phyloP scores from a whole-genome alignment of 1,140 invertebrate genomes.

The Cyphomyrmex costatus region DNA sequence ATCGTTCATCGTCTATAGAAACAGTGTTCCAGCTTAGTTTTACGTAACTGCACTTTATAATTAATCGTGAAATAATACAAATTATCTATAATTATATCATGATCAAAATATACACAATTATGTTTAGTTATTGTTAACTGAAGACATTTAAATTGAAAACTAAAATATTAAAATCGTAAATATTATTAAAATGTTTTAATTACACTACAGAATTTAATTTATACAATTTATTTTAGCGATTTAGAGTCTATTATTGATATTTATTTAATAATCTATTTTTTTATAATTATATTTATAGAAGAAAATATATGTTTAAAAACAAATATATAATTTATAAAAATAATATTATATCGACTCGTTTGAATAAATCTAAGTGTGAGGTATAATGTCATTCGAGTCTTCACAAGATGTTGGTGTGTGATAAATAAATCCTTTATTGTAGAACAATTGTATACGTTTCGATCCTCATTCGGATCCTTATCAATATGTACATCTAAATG shows the following conservation, averaged over 20 bases:
- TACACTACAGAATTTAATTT: background rate
- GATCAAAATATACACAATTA: background rate
- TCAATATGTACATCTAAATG: too few species aligned
- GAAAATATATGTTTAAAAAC: background rate
- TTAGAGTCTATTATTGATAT: background rate
- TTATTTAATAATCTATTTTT: too few species aligned
- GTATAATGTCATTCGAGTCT: too few species aligned
- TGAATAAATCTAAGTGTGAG: too few species aligned
- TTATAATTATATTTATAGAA: background rate
- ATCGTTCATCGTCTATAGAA: constrained; percentile 69
- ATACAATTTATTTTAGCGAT: background rate
- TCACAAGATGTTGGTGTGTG: too few species aligned
- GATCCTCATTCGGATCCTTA: too few species aligned
- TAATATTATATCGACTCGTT: too few species aligned
- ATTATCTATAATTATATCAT: background rate
- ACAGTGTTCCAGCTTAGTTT: background rate
- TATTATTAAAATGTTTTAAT: background rate
- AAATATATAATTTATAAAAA: too few species aligned
- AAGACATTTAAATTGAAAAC: background rate
- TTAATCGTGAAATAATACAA: background rate
- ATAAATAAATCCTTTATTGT: too few species aligned
- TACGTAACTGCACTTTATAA: background rate
- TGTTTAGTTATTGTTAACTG: background rate
- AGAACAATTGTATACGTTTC: too few species aligned
- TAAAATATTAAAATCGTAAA: background rate